Conservation (phyloP, 2,888 invertebrate species). For the Herminia tarsipennalis region DNA sequence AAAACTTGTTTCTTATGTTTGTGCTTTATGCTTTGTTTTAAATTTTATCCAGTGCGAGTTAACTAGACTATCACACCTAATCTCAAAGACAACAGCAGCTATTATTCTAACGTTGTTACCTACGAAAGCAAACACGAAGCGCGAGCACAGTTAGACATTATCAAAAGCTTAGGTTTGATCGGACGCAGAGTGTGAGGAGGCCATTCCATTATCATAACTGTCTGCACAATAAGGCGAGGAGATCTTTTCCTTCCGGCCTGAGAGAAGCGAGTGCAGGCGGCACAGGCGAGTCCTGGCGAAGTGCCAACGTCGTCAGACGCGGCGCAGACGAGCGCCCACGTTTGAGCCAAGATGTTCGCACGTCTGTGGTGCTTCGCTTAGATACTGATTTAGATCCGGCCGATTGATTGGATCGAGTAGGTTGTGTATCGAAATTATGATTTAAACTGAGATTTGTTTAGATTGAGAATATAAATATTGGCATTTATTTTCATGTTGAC, state of each 20-base stretch:
- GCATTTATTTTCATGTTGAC: too few species aligned
- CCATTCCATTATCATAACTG: slow-evolving; percentile 33
- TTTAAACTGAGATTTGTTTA: too few species aligned
- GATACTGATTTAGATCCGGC: slow-evolving; percentile 1
- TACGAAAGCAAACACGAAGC: background rate
- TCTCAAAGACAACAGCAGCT: too few species aligned
- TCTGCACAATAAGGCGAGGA: slow-evolving; percentile 30
- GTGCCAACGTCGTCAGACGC: slow-evolving; percentile 38
- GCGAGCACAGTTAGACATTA: slow-evolving; percentile 1
- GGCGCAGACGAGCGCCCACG: slow-evolving; percentile 40
- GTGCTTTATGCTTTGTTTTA: too few species aligned
- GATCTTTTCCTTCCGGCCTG: slow-evolving; percentile 39
- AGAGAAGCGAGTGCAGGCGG: slow-evolving; percentile 1
- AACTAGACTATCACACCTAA: too few species aligned
- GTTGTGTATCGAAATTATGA: too few species aligned
- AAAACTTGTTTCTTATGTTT: too few species aligned
- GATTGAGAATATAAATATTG: too few species aligned
- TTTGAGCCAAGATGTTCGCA: slow-evolving; percentile 12
- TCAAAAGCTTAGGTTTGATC: slow-evolving; percentile 10
- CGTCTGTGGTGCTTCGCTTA: slow-evolving; percentile 19
- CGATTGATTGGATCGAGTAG: background rate
- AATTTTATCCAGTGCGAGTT: too few species aligned
- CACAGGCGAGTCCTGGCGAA: slow-evolving; percentile 20
- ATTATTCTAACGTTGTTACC: background rate
- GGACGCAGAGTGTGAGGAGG: slow-evolving; percentile 9